Evolutionary conservation across 2,888 invertebrate genomes (phyloP).

Genomic region (Phaonia tiefii): DNA sequence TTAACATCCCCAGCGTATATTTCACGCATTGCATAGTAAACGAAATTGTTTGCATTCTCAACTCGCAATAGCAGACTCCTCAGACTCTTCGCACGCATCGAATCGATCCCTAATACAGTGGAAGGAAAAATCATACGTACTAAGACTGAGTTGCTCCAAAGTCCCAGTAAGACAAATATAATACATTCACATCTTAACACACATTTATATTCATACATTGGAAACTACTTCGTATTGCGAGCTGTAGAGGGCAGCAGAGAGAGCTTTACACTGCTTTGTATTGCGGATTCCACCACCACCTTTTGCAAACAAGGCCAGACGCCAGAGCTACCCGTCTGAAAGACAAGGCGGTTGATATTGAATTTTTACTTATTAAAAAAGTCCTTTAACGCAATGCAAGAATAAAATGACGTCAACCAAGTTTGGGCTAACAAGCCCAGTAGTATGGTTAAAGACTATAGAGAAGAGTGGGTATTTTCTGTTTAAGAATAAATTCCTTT

Average conservation of each 20-base stretch:
- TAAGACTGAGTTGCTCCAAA: slow-evolving; percentile 20
- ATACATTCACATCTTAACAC: slow-evolving; percentile 18
- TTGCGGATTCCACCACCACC: slow-evolving; percentile 14
- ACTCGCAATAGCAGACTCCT: neutral
- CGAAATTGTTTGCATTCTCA: slow-evolving; percentile 74
- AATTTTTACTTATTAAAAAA: slow-evolving; percentile 64
- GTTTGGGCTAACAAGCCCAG: slow-evolving; percentile 32
- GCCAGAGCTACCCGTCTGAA: slow-evolving; percentile 63
- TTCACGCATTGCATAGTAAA: slow-evolving; percentile 75
- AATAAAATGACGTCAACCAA: slow-evolving; percentile 61
- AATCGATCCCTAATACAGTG: slow-evolving; percentile 38
- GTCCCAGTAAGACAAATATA: slow-evolving; percentile 10
- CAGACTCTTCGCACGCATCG: too few species aligned
- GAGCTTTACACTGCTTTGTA: slow-evolving; percentile 22
- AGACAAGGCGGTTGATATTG: slow-evolving; percentile 11
- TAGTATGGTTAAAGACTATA: slow-evolving; percentile 33
- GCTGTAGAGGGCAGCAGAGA: neutral
- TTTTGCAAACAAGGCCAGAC: slow-evolving; percentile 62
- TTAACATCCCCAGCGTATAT: slow-evolving; percentile 73
- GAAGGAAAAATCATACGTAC: neutral
- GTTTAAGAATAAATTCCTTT: slow-evolving; percentile 4
- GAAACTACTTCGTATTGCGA: slow-evolving; percentile 24
- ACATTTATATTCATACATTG: neutral
- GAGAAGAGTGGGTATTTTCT: slow-evolving; percentile 2
- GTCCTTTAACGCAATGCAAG: slow-evolving; percentile 49